Evolutionary conservation across 2,888 invertebrate species (phyloP).

Genomic region (Drosophila hamatofila): DNA sequence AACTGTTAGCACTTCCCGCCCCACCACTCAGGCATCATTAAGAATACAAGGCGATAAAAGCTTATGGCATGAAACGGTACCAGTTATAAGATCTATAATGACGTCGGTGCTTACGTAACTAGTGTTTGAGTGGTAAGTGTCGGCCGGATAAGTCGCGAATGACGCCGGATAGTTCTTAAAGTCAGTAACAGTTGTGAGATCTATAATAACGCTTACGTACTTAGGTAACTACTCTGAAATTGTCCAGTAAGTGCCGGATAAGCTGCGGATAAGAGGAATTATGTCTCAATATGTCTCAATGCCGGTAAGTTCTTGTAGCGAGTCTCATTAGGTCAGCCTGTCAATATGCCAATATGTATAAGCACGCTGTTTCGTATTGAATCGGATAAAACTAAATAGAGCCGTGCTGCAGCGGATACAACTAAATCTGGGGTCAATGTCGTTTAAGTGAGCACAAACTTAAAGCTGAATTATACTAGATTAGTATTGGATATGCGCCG

Average conservation of each 20-base stretch:
- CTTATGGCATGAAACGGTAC: conserved; percentile 24
- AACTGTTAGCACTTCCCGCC: conserved; percentile 14
- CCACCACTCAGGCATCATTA: conserved; percentile 21
- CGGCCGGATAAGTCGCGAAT: conserved; percentile 14
- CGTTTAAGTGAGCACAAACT: not conserved
- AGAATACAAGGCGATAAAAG: conserved; percentile 37
- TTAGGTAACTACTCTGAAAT: not conserved
- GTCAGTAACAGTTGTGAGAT: not conserved
- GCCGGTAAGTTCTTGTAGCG: not conserved
- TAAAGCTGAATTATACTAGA: not conserved
- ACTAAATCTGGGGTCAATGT: not conserved
- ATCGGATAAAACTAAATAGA: not conserved
- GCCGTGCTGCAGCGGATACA: not conserved
- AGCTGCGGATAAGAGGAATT: not conserved
- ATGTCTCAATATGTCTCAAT: not conserved
- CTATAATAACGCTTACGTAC: not conserved
- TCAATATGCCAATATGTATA: not conserved
- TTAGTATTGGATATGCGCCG: not conserved
- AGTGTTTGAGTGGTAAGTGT: not conserved
- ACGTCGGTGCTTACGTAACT: conserved; percentile 34
- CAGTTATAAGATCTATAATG: conserved; percentile 21
- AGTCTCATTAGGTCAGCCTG: conserved; percentile 18
- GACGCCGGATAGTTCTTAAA: conserved; percentile 1
- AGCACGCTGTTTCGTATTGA: not conserved
- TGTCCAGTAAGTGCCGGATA: not conserved